Evolutionary conservation across 2,113 vertebrate species (phyloP).

Genomic region (Aramus guarauna): DNA sequence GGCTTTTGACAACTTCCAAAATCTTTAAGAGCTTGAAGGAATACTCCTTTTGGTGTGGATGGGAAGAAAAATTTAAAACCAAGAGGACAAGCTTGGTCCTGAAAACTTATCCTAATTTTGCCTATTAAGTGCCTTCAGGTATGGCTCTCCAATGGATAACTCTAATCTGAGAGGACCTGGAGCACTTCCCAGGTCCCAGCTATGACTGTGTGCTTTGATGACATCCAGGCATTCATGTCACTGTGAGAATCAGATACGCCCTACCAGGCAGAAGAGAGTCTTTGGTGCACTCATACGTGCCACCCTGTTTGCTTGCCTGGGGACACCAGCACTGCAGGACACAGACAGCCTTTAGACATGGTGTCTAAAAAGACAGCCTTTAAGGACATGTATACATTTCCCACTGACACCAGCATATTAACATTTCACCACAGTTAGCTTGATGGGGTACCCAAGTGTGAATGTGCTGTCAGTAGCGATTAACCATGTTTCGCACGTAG

Average conservation of each 20-base stretch:
- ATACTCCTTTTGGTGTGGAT: neutral
- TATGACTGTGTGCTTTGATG: neutral
- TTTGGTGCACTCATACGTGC: accelerated
- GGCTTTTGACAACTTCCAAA: neutral
- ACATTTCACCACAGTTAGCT: neutral
- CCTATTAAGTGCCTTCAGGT: neutral
- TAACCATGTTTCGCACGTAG: neutral
- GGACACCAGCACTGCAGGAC: neutral
- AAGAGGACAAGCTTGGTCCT: neutral
- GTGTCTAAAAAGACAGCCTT: neutral
- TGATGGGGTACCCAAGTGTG: neutral
- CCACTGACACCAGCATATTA: neutral
- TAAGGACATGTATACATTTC: neutral
- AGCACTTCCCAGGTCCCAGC: neutral
- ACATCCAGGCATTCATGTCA: neutral
- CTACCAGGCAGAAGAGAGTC: neutral
- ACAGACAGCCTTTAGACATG: neutral
- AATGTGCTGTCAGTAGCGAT: neutral
- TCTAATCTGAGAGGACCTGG: neutral
- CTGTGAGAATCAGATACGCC: neutral
- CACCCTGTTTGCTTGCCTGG: neutral
- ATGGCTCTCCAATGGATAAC: neutral
- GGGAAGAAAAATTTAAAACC: neutral
- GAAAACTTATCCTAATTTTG: neutral
- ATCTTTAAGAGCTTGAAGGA: neutral